A percentile compares a stretch with the other conserved stretches of the same genome.
phyloP scores from a whole-genome alignment of 2,113 vertebrate genomes.

The Mystacornis crossleyi region DNA sequence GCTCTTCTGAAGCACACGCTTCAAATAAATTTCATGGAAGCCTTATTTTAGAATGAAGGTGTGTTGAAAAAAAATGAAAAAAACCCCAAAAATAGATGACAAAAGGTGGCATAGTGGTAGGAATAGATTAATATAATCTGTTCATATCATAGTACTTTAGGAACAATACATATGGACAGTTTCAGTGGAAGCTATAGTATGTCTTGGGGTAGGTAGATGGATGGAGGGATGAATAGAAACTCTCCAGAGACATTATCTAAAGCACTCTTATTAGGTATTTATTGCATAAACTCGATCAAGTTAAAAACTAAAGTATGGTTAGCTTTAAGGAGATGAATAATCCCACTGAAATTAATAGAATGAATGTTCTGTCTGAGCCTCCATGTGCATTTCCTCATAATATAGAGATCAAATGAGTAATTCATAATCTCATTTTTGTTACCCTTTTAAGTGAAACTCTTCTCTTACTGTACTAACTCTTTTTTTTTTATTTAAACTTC shows the following conservation, averaged over 20 bases:
- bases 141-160: background rate
- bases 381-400: accelerated
- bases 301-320: background rate
- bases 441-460: accelerated
- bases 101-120: background rate
- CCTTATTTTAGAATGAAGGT: background rate
- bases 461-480: background rate
- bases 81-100: accelerated
- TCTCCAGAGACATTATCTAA: background rate
- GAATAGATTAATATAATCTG: background rate
- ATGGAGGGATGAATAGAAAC: background rate
- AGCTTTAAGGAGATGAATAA: background rate
- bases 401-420: background rate
- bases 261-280: background rate
- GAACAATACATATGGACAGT: background rate
- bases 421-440: background rate
- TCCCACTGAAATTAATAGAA: background rate
- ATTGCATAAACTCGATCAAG: background rate
- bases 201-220: background rate
- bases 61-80: background rate
- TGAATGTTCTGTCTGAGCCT: background rate
- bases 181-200: background rate
- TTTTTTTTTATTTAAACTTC: background rate
- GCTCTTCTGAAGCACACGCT: background rate
- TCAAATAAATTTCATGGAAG: background rate